Conservation (phyloP, 2,888 invertebrate species). For the Dasypogon diadema region DNA sequence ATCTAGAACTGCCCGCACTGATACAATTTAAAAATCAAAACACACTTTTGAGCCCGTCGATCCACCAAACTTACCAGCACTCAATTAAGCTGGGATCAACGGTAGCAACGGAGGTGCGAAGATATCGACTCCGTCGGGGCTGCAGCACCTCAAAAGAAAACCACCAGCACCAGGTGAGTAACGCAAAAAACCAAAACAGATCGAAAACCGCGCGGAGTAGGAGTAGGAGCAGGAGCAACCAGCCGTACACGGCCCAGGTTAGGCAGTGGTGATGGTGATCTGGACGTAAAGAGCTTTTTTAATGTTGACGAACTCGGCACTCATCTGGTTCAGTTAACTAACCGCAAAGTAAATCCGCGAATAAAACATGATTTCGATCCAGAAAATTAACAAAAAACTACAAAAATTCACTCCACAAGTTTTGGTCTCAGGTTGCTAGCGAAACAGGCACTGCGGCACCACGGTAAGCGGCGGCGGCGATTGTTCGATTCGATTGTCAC, state of each 20-base stretch:
- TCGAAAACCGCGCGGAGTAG: too few species aligned
- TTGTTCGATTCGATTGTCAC: background rate
- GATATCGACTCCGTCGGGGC: background rate
- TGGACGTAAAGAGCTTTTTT: background rate
- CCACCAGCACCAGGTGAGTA: background rate
- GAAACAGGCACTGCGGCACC: slow-evolving; percentile 35
- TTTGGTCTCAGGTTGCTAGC: slow-evolving; percentile 44
- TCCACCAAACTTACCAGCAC: slow-evolving; percentile 9
- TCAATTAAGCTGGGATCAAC: background rate
- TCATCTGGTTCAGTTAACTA: background rate
- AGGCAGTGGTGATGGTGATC: background rate
- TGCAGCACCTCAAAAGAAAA: too few species aligned
- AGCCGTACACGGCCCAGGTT: background rate
- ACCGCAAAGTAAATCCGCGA: slow-evolving; percentile 4
- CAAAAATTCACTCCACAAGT: slow-evolving; percentile 16
- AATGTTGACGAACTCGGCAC: slow-evolving; percentile 1
- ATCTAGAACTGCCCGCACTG: too few species aligned
- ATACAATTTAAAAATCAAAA: too few species aligned
- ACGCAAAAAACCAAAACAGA: background rate
- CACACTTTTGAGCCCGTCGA: too few species aligned
- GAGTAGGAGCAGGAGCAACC: background rate
- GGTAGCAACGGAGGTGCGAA: background rate
- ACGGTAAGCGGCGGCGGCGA: slow-evolving; percentile 4
- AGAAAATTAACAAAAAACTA: background rate
- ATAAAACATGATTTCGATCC: background rate